These are phyloP conservation scores for Eulemur rubriventer DNA, from an alignment of 2,797 vertebrate genomes.

Conservation along the genomic window DNA sequence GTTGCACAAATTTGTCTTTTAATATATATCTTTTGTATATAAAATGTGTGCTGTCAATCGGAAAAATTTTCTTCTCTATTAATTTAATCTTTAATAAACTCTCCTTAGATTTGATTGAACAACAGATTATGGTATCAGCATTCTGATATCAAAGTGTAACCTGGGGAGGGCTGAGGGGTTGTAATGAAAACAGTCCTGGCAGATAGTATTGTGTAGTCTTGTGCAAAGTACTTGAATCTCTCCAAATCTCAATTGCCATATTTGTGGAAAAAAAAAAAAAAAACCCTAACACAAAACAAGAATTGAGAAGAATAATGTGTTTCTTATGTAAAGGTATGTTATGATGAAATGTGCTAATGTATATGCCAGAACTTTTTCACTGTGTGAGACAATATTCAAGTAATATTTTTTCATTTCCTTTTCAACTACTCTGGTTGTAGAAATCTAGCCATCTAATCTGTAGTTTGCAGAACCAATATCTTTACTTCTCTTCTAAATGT, in stretches of 20 bases:
- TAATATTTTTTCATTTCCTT: not conserved
- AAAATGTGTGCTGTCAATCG: not conserved
- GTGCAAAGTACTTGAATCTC: not conserved
- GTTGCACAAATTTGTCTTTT: not conserved
- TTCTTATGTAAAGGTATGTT: not conserved
- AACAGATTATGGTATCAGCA: not conserved
- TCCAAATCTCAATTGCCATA: not conserved
- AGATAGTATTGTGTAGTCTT: not conserved
- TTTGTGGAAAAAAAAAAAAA: not conserved
- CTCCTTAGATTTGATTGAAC: not conserved
- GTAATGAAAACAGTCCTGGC: not conserved
- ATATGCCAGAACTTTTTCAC: not conserved
- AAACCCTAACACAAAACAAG: not conserved
- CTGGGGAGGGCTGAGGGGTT: not conserved
- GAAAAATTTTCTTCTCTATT: not conserved
- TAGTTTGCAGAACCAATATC: not conserved
- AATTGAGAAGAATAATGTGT: not conserved
- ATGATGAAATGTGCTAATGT: not conserved
- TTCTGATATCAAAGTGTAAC: conserved; percentile 9
- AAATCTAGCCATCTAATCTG: not conserved
- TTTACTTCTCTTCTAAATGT: not conserved
- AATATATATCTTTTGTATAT: not conserved
- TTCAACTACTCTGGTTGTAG: not conserved
- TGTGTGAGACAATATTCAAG: not conserved
- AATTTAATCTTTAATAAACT: conserved; percentile 14